Evolutionary conservation across 2,797 vertebrate species (phyloP), one percentile per base, ranked within the genome.

Genomic region (Silurus aristotelis): DNA sequence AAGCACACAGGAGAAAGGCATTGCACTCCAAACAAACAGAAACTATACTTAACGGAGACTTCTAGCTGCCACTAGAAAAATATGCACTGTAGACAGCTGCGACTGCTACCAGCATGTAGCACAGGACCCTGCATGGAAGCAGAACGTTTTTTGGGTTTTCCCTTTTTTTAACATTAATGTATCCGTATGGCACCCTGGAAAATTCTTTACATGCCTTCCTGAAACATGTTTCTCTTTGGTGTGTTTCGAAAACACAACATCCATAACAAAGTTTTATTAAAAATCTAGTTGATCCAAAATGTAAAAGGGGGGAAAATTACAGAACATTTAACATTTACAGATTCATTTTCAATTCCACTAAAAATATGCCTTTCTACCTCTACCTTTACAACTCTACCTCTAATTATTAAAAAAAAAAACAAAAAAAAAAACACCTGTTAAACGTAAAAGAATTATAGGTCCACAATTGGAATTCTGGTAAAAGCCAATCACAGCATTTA

Each of bases 11-110:
- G 76, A 48, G 60, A 80, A 64, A 55, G n/a, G 20, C 14, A 43
- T 12, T 31, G 67, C 67, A 66, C 48, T 17, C 15, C 60, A 83
- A 86, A 73, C 61, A 80, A 83, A 79, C 43, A 43, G 70, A n/a
- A 81, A 55, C 81, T 61, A 22, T 61, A 60, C 72, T 83, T 70
- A 70, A 70, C 58, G 9, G 14, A 78, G 27, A 82, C 27, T 55
- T 63, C 25, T 75, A 66, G 43, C 14, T 76, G 31, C 22, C 38
- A 43, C 13, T 64, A 22, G 48, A 84, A 77, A 67, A 67, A n/a
- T 61, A 70, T 63, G 55, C 46, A 77, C 63, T 55, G 46, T 20
- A 52, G 79, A 67, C 63, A 55, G 64, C 48, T 81, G 25, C 55
- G 79, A 81, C 46, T 52, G 48, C 48, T 52, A 81, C 17, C 79